Evolutionary conservation across 1,140 invertebrate species (phyloP), one percentile per base, ranked within the genome.

Genomic region (Caenorhabditis brenneri): DNA sequence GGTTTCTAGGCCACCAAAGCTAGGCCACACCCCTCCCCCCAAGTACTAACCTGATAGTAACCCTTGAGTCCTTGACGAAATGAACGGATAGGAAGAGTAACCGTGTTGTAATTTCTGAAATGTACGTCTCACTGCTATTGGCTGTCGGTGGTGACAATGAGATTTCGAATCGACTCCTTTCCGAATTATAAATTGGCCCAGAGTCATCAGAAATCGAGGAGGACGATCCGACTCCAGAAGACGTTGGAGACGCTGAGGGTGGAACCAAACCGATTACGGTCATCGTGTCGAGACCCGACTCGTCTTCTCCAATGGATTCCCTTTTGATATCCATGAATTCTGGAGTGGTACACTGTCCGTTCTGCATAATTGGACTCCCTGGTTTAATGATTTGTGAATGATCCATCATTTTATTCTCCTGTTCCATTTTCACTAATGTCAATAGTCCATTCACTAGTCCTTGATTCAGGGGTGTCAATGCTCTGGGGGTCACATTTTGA

Each of bases 121-220:
- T 58, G 27, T 12, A 79, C 15, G 6, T 87, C 90, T 91, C 88
- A 95, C 94, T 93, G 94, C 10, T 6, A n/a, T 74, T 39, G 5
- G 33, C 19, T 1, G 19, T 15, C 9, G 33, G 6, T n/a, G n/a
- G n/a, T 0, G 65, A 36, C 0, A 24, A 4, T 24, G 65, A 74
- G 1, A 74, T 74, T n/a, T 74, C 36, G n/a, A 74, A 74, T 39
- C 65, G 16, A 15, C 36, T 42, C n/a, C 65, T 74, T 42, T 74
- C 65, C 16, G 15, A 46, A 16, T 87, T 88, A 80, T 93, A 87
- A 33, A 92, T 83, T 36, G 91, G 91, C 85, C 91, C 92, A 22
- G 65, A 74, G 46, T 88, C 87, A 33, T 86, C 88, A 9, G 86
- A 88, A 29, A 88, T 69, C 24, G 83, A 88, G 12, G 85, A 88